phyloP scores from a whole-genome alignment of 2,113 vertebrate species.

The Oplegnathus fasciatus region DNA sequence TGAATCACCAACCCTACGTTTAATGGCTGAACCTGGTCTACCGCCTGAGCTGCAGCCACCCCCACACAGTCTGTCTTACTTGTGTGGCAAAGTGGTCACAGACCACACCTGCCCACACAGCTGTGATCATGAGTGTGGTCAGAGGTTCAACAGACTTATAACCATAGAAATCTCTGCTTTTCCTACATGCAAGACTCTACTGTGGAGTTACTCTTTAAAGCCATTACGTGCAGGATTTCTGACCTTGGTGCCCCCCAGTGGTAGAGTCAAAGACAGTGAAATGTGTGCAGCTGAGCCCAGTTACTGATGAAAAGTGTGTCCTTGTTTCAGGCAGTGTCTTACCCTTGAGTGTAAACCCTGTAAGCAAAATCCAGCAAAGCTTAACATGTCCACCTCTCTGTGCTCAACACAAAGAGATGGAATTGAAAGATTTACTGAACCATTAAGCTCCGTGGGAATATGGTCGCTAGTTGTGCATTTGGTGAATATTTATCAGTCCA shows the following conservation, averaged over 20 bases:
- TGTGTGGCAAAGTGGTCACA: no score
- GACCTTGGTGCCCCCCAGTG: not conserved
- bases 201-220: not conserved
- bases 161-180: not conserved
- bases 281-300: not conserved
- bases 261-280: not conserved
- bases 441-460: not conserved
- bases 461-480: not conserved
- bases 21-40: no score
- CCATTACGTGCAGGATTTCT: not conserved
- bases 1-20: no score
- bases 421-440: not conserved
- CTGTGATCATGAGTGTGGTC: not conserved
- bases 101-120: not conserved
- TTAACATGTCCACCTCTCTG: not conserved
- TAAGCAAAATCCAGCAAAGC: not conserved
- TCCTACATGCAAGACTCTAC: not conserved
- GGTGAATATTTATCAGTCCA: not conserved
- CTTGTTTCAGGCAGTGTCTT: not conserved
- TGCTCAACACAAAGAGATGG: not conserved
- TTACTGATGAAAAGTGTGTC: not conserved
- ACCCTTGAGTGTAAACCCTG: not conserved
- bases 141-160: not conserved
- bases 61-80: no score
- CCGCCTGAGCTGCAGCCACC: no score